A percentile compares a stretch with the other conserved stretches of the same genome.
Conservation (phyloP, 2,888 invertebrate genomes). For the Mesorhabditis belari region DNA sequence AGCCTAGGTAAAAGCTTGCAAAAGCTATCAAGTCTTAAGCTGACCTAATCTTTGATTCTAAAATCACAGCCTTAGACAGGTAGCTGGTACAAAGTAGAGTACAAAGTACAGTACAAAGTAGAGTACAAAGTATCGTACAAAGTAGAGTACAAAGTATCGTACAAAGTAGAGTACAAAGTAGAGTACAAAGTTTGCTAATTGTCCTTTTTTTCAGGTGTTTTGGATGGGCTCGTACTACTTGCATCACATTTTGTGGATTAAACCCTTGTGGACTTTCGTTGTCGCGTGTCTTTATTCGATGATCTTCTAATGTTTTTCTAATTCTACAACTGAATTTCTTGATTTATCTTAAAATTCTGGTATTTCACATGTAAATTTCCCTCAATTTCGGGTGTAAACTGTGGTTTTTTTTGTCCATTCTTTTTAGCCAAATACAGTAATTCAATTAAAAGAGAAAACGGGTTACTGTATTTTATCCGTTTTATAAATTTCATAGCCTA, state of each 20-base stretch:
- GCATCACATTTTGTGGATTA: constrained; percentile 41
- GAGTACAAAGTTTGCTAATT: neutral
- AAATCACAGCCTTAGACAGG: too few relatives aligned
- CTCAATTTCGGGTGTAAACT: neutral
- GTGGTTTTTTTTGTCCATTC: too few relatives aligned
- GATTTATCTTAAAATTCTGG: neutral
- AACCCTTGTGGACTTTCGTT: constrained; percentile 18
- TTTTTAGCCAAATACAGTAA: too few relatives aligned
- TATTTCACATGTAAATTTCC: neutral
- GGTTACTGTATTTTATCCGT: too few relatives aligned
- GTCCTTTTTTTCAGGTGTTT: constrained; percentile 31
- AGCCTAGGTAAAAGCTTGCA: too few relatives aligned
- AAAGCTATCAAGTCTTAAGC: too few relatives aligned
- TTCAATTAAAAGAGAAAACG: too few relatives aligned
- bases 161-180: neutral
- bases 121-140: neutral
- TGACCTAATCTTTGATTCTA: too few relatives aligned
- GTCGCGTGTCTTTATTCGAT: too few relatives aligned
- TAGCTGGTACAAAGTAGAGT: too few relatives aligned
- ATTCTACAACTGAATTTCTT: too few relatives aligned
- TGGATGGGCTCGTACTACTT: constrained; percentile 43
- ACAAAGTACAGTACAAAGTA: neutral
- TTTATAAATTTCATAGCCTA: too few relatives aligned
- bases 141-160: neutral
- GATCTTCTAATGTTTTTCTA: constrained; percentile 7